Conservation (phyloP, 2,113 vertebrate genomes). For the Probosciger aterrimus region DNA sequence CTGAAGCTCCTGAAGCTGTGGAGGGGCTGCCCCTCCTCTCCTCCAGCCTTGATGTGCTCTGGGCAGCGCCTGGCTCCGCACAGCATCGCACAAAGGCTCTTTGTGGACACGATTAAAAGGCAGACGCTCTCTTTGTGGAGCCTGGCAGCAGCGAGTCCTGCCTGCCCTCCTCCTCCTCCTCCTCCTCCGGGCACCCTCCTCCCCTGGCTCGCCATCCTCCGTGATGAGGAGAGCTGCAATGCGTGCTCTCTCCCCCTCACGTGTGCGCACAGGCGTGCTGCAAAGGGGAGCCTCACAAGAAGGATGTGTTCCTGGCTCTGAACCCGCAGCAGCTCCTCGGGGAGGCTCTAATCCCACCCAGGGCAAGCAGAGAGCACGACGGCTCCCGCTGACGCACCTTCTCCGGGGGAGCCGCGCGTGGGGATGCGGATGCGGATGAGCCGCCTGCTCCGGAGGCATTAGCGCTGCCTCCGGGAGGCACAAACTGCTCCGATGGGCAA, state of each 20-base stretch:
- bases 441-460: neutral
- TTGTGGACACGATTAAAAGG: neutral
- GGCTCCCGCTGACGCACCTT: neutral
- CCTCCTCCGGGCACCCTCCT: neutral
- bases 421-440: neutral
- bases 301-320: neutral
- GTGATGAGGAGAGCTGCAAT: neutral
- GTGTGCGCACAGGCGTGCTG: neutral
- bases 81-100: neutral
- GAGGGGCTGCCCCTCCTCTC: neutral
- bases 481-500: neutral
- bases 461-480: neutral
- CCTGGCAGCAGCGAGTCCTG: neutral
- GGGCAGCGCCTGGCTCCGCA: neutral
- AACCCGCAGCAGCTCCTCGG: neutral
- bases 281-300: neutral
- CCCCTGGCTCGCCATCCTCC: neutral
- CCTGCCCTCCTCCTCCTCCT: neutral
- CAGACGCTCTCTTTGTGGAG: neutral
- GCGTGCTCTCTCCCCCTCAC: neutral
- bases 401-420: neutral
- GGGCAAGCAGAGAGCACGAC: neutral
- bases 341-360: neutral
- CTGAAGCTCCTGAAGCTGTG: rapidly evolving
- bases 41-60: neutral